Percentiles rank a stretch among this genome's conserved stretches.
These are phyloP conservation scores for Dreissena polymorpha DNA, from an alignment of 1,140 invertebrate genomes.

Conservation along the genomic window DNA sequence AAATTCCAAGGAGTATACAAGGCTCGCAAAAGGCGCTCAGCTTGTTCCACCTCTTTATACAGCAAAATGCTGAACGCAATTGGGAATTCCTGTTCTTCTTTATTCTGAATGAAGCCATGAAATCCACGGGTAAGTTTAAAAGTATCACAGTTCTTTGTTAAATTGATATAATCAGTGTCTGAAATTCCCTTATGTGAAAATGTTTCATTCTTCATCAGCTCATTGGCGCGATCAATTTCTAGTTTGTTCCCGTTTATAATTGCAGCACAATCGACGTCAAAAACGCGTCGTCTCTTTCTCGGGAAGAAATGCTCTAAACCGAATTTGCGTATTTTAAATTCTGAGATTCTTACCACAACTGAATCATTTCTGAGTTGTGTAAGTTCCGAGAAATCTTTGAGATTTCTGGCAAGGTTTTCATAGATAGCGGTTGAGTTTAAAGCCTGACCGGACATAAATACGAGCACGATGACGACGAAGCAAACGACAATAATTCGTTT, in stretches of 20 bases:
- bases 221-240: constrained; percentile 33
- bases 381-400: not conserved
- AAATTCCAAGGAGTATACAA: constrained; percentile 76
- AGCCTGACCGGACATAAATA: not conserved
- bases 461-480: not conserved
- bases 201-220: constrained; percentile 7
- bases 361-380: not conserved
- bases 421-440: not conserved
- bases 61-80: constrained; percentile 68
- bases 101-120: not conserved
- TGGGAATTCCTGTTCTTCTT: constrained; percentile 43
- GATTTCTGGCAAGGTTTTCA: not conserved
- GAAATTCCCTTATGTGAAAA: not conserved
- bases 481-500: no score
- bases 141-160: constrained; percentile 41
- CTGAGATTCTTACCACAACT: not conserved
- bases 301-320: not conserved
- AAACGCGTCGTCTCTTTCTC: constrained; percentile 1
- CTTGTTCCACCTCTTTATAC: constrained; percentile 73
- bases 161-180: constrained; percentile 35
- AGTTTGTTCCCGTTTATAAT: constrained; percentile 17
- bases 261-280: constrained; percentile 28
- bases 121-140: constrained; percentile 17
- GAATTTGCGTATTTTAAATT: not conserved
- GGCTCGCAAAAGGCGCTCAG: constrained; percentile 71